Evolutionary conservation across 2,113 vertebrate species (phyloP).

Genomic region (Poeciliopsis prolifica): DNA sequence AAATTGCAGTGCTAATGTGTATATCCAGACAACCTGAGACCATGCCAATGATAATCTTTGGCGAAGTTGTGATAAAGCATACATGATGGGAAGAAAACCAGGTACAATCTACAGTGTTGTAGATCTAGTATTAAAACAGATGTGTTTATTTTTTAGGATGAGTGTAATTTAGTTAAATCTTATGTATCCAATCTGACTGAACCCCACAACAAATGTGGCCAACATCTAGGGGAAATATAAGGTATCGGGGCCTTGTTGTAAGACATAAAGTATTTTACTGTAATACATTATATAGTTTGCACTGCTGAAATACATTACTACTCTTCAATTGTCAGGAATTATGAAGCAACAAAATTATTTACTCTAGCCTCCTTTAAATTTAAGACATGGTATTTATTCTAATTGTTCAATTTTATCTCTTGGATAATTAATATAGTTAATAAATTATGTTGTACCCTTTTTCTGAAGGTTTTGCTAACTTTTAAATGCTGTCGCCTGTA

Average conservation of each 20-base stretch:
- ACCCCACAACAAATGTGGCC: no score
- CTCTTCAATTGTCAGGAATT: no score
- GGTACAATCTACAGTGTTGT: not conserved
- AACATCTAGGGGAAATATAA: no score
- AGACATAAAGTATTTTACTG: no score
- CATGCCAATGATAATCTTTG: slow-evolving; percentile 5
- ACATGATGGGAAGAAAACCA: not conserved
- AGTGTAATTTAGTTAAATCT: not conserved
- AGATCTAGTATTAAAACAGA: no score
- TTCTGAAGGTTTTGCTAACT: not conserved
- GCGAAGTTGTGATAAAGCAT: not conserved
- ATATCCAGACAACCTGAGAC: slow-evolving; percentile 15
- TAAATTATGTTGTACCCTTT: not conserved
- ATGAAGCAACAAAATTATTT: no score
- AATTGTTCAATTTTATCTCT: not conserved
- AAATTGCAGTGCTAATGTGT: slow-evolving; percentile 33
- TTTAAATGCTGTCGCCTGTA: not conserved
- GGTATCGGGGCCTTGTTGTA: no score
- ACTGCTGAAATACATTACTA: no score
- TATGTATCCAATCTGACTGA: not conserved
- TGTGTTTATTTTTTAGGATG: not conserved
- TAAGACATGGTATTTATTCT: not conserved
- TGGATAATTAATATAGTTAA: not conserved
- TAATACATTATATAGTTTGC: no score
- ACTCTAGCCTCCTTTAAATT: no score